Percentiles rank a stretch among this genome's conserved stretches.
These are phyloP conservation scores for Neodiprion fabricii DNA, from an alignment of 1,140 invertebrate genomes.

Conservation along the genomic window DNA sequence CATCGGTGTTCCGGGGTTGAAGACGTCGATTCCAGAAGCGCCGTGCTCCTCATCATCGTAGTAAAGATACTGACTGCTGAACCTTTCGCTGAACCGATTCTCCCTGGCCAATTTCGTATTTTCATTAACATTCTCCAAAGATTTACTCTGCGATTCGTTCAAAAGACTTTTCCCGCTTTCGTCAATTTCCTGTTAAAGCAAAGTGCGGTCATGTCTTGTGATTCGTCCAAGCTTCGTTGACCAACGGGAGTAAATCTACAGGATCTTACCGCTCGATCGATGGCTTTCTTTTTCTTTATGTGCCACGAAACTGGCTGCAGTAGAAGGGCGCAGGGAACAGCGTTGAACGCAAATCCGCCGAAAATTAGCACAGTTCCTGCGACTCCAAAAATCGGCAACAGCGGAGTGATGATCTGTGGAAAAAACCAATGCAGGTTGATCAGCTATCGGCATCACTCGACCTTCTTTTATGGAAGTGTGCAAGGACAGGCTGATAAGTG, in stretches of 20 bases:
- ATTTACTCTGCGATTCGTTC: conserved; percentile 26
- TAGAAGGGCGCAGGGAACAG: conserved; percentile 65
- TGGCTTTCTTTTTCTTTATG: conserved; percentile 47
- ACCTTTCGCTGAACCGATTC: conserved; percentile 23
- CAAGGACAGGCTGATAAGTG: no score
- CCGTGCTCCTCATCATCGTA: conserved; percentile 68
- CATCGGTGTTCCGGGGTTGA: conserved; percentile 70
- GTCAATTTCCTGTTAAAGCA: not conserved
- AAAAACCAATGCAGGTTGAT: conserved; percentile 40
- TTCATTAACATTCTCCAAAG: conserved; percentile 33
- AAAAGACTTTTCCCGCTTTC: not conserved
- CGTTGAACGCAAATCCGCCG: conserved; percentile 65
- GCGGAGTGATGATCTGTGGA: conserved; percentile 63
- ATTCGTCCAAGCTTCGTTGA: not conserved
- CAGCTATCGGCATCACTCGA: conserved; percentile 32
- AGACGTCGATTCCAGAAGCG: conserved; percentile 69
- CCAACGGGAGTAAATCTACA: no score
- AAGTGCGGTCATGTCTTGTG: not conserved
- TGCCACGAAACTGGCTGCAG: conserved; percentile 71
- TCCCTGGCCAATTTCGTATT: conserved; percentile 7
- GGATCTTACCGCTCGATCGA: not conserved
- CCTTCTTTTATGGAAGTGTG: no score
- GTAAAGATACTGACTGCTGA: conserved; percentile 69
- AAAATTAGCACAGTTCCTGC: conserved; percentile 66
- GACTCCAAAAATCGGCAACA: conserved; percentile 63